Evolutionary conservation across 2,113 vertebrate genomes (phyloP).

Genomic region (Planiliza haematocheilus): DNA sequence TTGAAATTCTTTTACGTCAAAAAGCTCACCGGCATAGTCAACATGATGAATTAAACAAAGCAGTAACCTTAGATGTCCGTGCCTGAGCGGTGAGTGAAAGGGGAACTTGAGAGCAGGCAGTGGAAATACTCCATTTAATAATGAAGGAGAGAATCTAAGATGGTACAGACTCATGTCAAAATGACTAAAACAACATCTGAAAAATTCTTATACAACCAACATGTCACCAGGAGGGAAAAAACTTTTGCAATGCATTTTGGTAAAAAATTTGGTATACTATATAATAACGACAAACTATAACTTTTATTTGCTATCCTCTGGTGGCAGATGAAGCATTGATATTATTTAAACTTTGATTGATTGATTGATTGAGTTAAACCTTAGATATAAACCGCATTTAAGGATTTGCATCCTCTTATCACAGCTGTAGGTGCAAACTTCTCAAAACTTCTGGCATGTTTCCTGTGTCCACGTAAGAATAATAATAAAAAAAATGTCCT

Average conservation of each 20-base stretch:
- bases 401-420: no score
- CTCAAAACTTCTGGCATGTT: rapidly evolving
- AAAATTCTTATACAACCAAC: neutral
- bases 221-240: neutral
- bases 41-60: slow-evolving; percentile 73
- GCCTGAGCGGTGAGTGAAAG: slow-evolving; percentile 66
- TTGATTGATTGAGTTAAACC: no score
- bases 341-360: no score
- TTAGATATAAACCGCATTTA: no score
- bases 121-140: slow-evolving; percentile 67
- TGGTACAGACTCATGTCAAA: slow-evolving; percentile 17
- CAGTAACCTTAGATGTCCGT: slow-evolving; percentile 62
- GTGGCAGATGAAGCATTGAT: neutral
- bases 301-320: neutral
- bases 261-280: no score
- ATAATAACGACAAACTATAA: neutral
- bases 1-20: slow-evolving; percentile 10
- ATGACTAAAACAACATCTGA: slow-evolving; percentile 7
- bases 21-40: slow-evolving; percentile 26
- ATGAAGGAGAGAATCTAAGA: slow-evolving; percentile 71
- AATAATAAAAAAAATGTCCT: neutral
- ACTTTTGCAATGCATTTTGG: no score
- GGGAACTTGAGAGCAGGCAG: slow-evolving; percentile 63
- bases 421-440: no score
- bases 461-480: neutral